A percentile compares a stretch with the other conserved stretches of the same genome.
Conservation (phyloP, 2,888 invertebrate species). For the Synergus itoensis region DNA sequence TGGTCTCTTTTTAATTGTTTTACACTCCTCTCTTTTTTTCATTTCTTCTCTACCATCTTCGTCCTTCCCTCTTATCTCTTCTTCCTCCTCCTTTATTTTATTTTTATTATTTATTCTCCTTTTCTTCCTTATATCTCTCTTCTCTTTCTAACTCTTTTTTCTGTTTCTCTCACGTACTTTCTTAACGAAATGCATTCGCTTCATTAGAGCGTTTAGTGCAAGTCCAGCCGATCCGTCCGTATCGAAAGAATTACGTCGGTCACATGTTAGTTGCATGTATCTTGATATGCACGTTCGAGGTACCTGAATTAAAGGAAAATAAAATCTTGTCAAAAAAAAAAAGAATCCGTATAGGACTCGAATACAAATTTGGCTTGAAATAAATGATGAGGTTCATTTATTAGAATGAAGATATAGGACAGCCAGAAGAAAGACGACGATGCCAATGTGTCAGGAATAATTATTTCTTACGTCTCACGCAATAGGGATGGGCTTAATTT, state of each 20-base stretch:
- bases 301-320: constrained; percentile 5
- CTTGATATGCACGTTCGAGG: constrained; percentile 25
- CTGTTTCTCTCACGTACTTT: constrained; percentile 44
- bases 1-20: constrained; percentile 69
- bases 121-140: constrained; percentile 45
- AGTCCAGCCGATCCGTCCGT: constrained; percentile 31
- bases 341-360: constrained; percentile 40
- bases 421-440: not conserved
- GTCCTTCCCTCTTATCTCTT: constrained; percentile 21
- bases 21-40: constrained; percentile 53
- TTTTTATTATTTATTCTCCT: constrained; percentile 5
- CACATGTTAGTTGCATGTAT: constrained; percentile 44
- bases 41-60: constrained; percentile 40
- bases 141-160: constrained; percentile 37
- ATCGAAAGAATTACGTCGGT: constrained; percentile 53
- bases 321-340: constrained; percentile 9
- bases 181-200: constrained; percentile 62
- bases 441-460: not conserved
- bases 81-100: constrained; percentile 44
- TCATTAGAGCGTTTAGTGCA: constrained; percentile 67
- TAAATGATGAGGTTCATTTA: not conserved
- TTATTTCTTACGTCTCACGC: not conserved
- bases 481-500: not conserved
- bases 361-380: constrained; percentile 4
- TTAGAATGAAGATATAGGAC: not conserved